Base-by-base conservation (phyloP, 2,888 invertebrate genomes). In the Tipula confusa region DNA sequence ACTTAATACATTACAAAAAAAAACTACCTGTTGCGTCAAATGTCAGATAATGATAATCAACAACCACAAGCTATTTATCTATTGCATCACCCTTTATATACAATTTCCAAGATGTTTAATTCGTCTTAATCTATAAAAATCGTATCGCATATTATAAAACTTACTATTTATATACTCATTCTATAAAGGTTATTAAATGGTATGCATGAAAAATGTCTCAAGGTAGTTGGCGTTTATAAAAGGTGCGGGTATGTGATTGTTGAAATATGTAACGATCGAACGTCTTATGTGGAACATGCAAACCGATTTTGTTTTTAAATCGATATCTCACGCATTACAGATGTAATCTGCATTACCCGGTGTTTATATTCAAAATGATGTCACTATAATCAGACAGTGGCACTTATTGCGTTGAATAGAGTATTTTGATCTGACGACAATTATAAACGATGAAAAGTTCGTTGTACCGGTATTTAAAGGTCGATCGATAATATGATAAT, bases 141-240 rank as follows among this genome's bases (percentile, higher is more conserved):
- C 64, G 64, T 64, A 64, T 64, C 64, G 64, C 64, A 64, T 64
- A 64, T 64, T n/a, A n/a, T n/a, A n/a, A 64, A 18, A 13, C 9
- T 64, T 64, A 64, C 64, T 64, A n/a, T n/a, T n/a, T n/a, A n/a
- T n/a, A n/a, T n/a, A n/a, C n/a, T n/a, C n/a, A n/a, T n/a, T n/a
- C n/a, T n/a, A 15, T 43, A 64, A 64, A 64, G 64, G 64, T 64
- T 64, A 64, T 64, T 64, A 64, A 64, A 64, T 64, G 64, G 64
- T 64, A 64, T 64, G 64, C 24, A 64, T 64, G 9, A 11, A 64
- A 64, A 64, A 24, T 64, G 64, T 64, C 64, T 64, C 64, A 64
- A 64, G 64, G 64, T 64, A 24, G 11, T 24, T 24, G 24, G 7
- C 24, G 24, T 64, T 24, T 15, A 15, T 64, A 64, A 24, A 64